phyloP scores from a whole-genome alignment of 2,113 vertebrate genomes.

The Tor tambroides region DNA sequence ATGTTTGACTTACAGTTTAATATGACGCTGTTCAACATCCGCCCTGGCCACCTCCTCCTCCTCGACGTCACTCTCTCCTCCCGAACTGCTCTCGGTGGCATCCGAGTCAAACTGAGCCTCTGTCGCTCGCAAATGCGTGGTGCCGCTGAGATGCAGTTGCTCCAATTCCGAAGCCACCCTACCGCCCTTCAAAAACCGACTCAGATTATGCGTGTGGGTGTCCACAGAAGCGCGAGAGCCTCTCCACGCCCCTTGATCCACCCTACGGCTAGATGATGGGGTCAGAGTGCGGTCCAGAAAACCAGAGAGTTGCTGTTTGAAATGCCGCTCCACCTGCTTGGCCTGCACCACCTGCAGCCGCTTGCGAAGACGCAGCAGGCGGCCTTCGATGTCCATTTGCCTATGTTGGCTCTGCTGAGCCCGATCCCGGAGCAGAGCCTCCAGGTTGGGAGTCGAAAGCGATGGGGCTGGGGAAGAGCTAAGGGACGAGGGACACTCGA shows the following conservation, averaged over 20 bases:
- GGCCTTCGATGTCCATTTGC: slow-evolving; percentile 88
- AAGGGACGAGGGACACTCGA: background rate
- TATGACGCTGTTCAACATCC: slow-evolving; percentile 87
- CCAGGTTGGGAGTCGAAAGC: slow-evolving; percentile 70
- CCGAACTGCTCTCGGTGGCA: slow-evolving; percentile 96
- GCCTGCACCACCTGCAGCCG: slow-evolving; percentile 97
- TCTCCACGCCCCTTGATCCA: slow-evolving; percentile 81
- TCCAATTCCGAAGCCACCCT: slow-evolving; percentile 88
- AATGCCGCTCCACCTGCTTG: slow-evolving; percentile 96
- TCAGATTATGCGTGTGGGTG: slow-evolving; percentile 75
- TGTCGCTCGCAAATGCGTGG: slow-evolving; percentile 86
- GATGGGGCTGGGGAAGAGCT: slow-evolving; percentile 49
- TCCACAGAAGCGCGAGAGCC: slow-evolving; percentile 74
- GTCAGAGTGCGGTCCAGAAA: slow-evolving; percentile 89
- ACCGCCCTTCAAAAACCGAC: slow-evolving; percentile 86
- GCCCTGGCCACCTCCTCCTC: slow-evolving; percentile 91
- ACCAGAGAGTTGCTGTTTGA: slow-evolving; percentile 93
- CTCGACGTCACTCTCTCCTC: slow-evolving; percentile 94
- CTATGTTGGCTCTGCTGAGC: slow-evolving; percentile 81
- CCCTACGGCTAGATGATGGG: slow-evolving; percentile 84
- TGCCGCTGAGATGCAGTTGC: slow-evolving; percentile 88
- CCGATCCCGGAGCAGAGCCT: slow-evolving; percentile 85
- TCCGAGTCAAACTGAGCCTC: slow-evolving; percentile 96
- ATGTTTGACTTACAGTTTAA: slow-evolving; percentile 88
- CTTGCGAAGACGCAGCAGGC: slow-evolving; percentile 89